Base-by-base conservation (phyloP, 2,888 invertebrate genomes). In the Drosophila peninsularis region DNA sequence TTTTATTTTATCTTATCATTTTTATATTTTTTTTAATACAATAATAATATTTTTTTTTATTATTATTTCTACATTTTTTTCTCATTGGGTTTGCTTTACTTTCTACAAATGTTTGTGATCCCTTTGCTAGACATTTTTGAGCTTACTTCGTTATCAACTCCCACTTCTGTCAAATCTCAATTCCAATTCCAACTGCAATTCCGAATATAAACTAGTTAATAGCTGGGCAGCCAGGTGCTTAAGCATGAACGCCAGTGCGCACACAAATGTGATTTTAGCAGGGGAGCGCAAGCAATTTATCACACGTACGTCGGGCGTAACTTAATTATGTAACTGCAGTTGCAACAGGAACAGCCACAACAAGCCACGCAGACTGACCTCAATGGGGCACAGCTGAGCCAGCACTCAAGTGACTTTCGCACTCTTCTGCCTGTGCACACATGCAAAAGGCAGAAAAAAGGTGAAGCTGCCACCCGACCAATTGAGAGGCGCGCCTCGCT, bases 401-500 rank as follows among this genome's bases (percentile, higher is more conserved):
- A n/a, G 17, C 30, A 14, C 30, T 39, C 17, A 19, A 34, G 41
- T 37, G 53, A 30, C 47, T n/a, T 21, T n/a, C 32, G 4, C 54
- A 4, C 36, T 5, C n/a, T 6, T 7, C 19, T 13, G 2, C 49
- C n/a, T 34, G 19, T 34, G 19, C 17, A 9, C 53, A 53, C 55
- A 47, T 24, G 42, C 7, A 14, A 4, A 42, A 21, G 6, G 66
- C 54, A 27, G 54, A 45, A 41, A 6, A 19, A 1, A 11, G 19
- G 14, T 4, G 4, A 62, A 24, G 53, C 36, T 58, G 27, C 42
- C 63, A 36, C n/a, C 67, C 13, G 58, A 34, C 53, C 66, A 66
- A 58, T 55, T 60, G 62, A 27, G 52, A 10, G 19, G 41, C 45
- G 69, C 54, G 74, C 36, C 69, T 57, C 49, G 52, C 39, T 75